Evolutionary conservation across 1,140 invertebrate genomes (phyloP).

Genomic region (Scaptomyza hsui): DNA sequence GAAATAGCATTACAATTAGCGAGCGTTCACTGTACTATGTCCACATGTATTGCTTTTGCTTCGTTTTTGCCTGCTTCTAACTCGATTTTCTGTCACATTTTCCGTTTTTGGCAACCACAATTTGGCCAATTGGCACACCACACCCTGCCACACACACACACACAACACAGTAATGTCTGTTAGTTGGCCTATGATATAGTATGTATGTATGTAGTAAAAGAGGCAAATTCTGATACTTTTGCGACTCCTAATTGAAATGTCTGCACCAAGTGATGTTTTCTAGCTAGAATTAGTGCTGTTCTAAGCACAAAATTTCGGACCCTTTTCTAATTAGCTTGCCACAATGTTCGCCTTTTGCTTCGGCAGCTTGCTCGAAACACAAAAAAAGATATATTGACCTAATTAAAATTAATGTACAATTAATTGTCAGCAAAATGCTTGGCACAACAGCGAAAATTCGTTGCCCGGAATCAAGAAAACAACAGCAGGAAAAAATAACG

Average conservation of each 20-base stretch:
- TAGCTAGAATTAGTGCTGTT: conserved; percentile 32
- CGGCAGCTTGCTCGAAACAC: not conserved
- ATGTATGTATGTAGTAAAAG: conserved; percentile 1
- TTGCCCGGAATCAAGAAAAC: not conserved
- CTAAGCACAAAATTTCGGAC: conserved; percentile 42
- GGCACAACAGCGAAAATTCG: not conserved
- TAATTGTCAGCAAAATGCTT: conserved; percentile 65
- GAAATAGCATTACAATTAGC: too few species aligned
- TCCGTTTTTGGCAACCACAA: conserved; percentile 22
- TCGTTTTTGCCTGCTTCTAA: conserved; percentile 18
- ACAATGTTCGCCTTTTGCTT: conserved; percentile 6
- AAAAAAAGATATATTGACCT: conserved; percentile 44
- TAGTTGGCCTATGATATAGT: conserved; percentile 2
- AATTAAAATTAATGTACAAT: conserved; percentile 77
- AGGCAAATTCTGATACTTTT: not conserved
- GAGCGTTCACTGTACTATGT: not conserved
- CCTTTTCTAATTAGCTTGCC: conserved; percentile 50
- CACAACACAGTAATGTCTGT: not conserved
- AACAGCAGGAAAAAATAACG: conserved; percentile 26
- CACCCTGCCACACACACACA: conserved; percentile 1
- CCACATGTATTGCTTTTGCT: conserved; percentile 16
- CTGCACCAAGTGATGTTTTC: conserved; percentile 8
- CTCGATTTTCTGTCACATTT: conserved; percentile 38
- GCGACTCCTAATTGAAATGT: conserved; percentile 48
- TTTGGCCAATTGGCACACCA: conserved; percentile 23